A percentile compares a stretch with the other conserved stretches of the same genome.
Conservation (phyloP, 2,797 vertebrate genomes). For the Pampus argenteus region DNA sequence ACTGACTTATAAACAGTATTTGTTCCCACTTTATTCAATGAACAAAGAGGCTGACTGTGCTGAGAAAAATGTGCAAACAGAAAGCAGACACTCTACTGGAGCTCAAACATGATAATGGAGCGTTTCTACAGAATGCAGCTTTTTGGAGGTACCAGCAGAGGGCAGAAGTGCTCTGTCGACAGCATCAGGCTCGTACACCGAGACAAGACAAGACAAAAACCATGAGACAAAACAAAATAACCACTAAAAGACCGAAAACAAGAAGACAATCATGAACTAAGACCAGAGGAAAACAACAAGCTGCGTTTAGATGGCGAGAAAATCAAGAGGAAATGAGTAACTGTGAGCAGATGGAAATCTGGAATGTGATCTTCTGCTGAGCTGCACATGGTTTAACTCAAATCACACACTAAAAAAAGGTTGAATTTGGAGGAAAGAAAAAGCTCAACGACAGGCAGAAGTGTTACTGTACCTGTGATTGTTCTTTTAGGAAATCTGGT, state of each 20-base stretch:
- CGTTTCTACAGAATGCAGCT: constrained; percentile 1
- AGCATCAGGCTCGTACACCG: constrained; percentile 16
- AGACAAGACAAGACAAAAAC: constrained; percentile 32
- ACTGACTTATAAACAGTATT: neutral
- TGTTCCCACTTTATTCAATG: neutral
- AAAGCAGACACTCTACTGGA: constrained; percentile 2
- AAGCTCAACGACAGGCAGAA: constrained; percentile 78
- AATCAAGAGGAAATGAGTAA: constrained; percentile 51
- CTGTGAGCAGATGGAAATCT: constrained; percentile 62
- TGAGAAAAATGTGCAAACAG: neutral
- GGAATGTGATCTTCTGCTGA: constrained; percentile 34
- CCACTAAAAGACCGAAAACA: constrained; percentile 35
- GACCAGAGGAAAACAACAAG: constrained; percentile 58
- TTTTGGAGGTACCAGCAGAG: constrained; percentile 49
- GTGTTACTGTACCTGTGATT: constrained; percentile 91
- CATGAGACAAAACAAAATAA: constrained; percentile 50
- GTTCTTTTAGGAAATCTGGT: constrained; percentile 93
- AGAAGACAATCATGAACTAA: constrained; percentile 37
- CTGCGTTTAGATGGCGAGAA: constrained; percentile 41
- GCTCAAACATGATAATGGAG: neutral
- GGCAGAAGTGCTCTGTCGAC: constrained; percentile 43
- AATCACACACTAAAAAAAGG: constrained; percentile 37
- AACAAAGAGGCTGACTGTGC: constrained; percentile 14
- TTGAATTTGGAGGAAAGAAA: constrained; percentile 31
- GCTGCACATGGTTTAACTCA: constrained; percentile 52